These are phyloP conservation scores for Archilochus colubris DNA, from an alignment of 2,113 vertebrate species.

Conservation along the genomic window DNA sequence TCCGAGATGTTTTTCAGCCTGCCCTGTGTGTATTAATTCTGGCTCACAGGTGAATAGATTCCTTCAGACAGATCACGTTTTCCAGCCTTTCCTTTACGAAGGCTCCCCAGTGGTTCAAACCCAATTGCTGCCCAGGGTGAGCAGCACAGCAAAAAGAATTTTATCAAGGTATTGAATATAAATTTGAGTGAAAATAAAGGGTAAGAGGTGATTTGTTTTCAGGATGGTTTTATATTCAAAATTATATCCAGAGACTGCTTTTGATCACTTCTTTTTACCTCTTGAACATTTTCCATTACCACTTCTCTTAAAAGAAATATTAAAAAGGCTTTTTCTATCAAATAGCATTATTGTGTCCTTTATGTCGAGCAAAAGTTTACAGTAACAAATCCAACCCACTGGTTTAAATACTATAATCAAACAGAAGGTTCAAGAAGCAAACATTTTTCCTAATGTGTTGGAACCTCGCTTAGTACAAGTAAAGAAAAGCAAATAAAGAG, in stretches of 20 bases:
- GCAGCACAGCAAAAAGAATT: not conserved
- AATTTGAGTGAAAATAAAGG: not conserved
- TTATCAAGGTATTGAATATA: not conserved
- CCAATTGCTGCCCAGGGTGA: not conserved
- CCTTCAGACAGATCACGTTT: slow-evolving; percentile 15
- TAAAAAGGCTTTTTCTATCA: not conserved
- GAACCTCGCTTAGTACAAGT: not conserved
- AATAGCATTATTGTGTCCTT: not conserved
- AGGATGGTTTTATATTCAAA: not conserved
- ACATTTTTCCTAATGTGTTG: not conserved
- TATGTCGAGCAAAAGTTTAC: not conserved
- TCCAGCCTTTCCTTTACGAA: slow-evolving; percentile 29
- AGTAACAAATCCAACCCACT: not conserved
- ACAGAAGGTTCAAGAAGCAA: not conserved
- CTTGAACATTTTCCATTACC: no score
- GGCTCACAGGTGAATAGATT: slow-evolving; percentile 26
- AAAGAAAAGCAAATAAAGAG: not conserved
- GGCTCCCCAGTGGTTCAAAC: not conserved
- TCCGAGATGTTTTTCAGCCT: not conserved
- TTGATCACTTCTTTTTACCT: no score
- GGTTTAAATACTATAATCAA: not conserved
- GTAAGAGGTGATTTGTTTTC: not conserved
- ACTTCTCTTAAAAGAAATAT: not conserved
- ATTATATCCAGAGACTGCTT: not conserved
- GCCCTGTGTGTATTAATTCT: not conserved